A percentile compares a stretch with the other conserved stretches of the same genome.
Conservation (phyloP, 2,888 invertebrate genomes). For the Muschampia plurimacula region DNA sequence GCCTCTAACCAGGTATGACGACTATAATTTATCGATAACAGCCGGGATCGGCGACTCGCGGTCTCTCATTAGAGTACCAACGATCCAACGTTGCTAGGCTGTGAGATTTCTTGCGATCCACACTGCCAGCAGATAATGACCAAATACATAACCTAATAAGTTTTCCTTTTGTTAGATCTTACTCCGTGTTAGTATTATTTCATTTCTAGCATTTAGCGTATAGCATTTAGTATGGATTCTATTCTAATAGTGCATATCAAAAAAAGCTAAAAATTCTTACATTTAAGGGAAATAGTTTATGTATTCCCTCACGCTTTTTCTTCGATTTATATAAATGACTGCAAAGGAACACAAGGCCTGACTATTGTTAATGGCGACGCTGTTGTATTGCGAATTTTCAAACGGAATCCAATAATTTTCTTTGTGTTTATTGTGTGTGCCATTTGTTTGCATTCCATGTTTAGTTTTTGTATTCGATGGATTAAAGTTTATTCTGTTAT, state of each 20-base stretch:
- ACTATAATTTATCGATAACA: too few species aligned
- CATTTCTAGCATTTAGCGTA: too few species aligned
- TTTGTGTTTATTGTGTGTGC: conserved; percentile 43
- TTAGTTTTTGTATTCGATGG: conserved; percentile 28
- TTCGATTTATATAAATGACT: conserved; percentile 12
- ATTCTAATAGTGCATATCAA: too few species aligned
- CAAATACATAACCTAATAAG: too few species aligned
- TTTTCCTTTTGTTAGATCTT: too few species aligned
- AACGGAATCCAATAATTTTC: conserved; percentile 52
- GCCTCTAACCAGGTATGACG: background rate
- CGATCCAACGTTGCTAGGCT: too few species aligned
- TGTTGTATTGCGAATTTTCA: conserved; percentile 46
- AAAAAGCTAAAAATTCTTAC: background rate
- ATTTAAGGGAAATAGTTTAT: background rate
- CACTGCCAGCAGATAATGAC: too few species aligned
- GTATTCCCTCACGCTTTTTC: conserved; percentile 8
- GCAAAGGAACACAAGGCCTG: conserved; percentile 9
- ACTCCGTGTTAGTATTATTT: too few species aligned
- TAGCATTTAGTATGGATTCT: too few species aligned
- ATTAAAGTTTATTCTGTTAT: conserved; percentile 11
- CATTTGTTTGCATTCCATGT: conserved; percentile 34
- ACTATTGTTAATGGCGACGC: conserved; percentile 19
- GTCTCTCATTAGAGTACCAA: too few species aligned
- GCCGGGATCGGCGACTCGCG: too few species aligned
- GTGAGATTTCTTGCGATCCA: too few species aligned